phyloP scores from a whole-genome alignment of 2,797 vertebrate genomes.

The Mus minutoides region DNA sequence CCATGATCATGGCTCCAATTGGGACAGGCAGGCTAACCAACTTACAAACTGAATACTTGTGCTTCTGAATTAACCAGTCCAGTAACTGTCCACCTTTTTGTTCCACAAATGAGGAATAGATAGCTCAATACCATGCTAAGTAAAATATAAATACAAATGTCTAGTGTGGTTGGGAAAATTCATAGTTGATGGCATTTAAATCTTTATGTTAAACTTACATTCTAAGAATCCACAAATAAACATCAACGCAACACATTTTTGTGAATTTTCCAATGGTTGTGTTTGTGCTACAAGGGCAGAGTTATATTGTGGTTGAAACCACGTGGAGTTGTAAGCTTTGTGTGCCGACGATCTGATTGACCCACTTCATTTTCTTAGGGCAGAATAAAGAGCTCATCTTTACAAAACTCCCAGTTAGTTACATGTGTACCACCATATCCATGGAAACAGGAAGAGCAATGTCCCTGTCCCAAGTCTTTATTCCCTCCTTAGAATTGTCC shows the following conservation, averaged over 20 bases:
- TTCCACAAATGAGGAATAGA: neutral
- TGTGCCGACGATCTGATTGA: neutral
- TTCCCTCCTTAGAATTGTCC: neutral
- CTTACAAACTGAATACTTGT: neutral
- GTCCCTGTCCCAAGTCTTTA: neutral
- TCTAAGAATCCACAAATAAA: neutral
- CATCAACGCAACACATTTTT: neutral
- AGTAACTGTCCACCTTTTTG: neutral
- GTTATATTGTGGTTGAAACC: neutral
- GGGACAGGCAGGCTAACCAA: neutral
- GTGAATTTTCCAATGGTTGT: neutral
- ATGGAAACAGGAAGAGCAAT: neutral
- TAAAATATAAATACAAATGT: conserved; percentile 10
- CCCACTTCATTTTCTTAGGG: neutral
- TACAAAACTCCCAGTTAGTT: neutral
- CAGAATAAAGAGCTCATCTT: neutral
- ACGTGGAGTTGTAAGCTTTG: neutral
- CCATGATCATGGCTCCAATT: neutral
- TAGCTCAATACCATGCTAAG: neutral
- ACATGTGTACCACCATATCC: neutral
- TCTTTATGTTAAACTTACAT: neutral
- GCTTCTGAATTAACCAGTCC: neutral
- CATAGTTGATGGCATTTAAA: neutral
- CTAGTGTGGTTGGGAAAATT: neutral
- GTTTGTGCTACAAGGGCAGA: neutral